Evolutionary conservation across 2,797 vertebrate genomes (phyloP), one percentile per base, ranked within the genome.

Genomic region (Rhinophrynus dorsalis): DNA sequence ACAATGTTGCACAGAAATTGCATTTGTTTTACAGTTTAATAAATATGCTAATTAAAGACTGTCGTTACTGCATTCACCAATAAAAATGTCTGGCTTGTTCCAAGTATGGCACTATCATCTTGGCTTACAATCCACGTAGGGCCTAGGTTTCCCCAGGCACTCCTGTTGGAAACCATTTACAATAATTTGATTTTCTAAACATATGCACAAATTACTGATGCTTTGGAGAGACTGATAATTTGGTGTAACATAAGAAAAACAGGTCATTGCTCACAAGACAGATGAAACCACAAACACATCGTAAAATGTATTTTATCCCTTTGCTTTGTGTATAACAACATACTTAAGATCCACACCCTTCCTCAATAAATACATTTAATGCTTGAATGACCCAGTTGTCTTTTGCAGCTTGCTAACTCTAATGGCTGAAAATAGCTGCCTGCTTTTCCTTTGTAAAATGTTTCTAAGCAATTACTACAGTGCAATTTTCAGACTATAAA

Each of bases 391-490:
- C 63, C 66, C 56, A 63, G 66, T 77, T 51, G 75, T 63, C 76
- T 72, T 38, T 65, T 71, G 17, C 75, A 29, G 0, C 10, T 58
- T 71, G 15, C 73, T 32, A 55, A 68, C 76, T 77, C 68, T 76
- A 69, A 15, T 78, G 61, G 21, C 71, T 74, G 74, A 71, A 42
- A 68, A 77, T 64, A 18, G 0, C 68, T 72, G 75, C 61, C 63
- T 70, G 58, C 0, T 0, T 80, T 78, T 80, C 47, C 73, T 81
- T 56, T 79, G 72, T 74, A 75, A 70, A 74, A 76, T 74, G 74
- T 74, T 75, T 79, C 75, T 65, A 76, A 80, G 76, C 76, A 83
- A 81, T 82, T 70, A 78, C 80, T 80, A 50, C 33, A 56, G 65
- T 30, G 66, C 38, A 68, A 72, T 79, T 78, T 78, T 20, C 75